These are phyloP conservation scores for Hydrolagus affinis DNA, from an alignment of 2,113 vertebrate genomes.

Conservation along the genomic window DNA sequence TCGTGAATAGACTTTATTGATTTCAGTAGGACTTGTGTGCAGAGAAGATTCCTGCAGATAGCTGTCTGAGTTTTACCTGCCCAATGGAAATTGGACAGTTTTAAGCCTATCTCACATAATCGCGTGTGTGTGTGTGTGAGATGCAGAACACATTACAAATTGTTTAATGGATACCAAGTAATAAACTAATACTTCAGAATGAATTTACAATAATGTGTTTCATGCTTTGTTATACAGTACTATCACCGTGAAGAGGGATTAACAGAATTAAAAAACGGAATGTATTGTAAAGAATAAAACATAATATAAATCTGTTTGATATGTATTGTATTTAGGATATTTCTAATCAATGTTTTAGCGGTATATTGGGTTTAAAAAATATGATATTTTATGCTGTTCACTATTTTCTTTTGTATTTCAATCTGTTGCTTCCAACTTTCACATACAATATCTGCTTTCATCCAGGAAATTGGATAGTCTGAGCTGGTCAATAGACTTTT, in stretches of 20 bases:
- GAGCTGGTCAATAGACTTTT: not conserved
- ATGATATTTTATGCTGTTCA: not conserved
- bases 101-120: not conserved
- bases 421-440: not conserved
- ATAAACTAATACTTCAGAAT: not conserved
- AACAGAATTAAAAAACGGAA: not conserved
- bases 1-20: not conserved
- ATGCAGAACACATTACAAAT: not conserved
- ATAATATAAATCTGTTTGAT: not conserved
- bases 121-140: not conserved
- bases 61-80: not conserved
- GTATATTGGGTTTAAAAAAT: not conserved
- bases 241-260: too few species aligned
- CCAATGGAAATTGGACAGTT: not conserved
- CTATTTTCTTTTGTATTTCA: not conserved
- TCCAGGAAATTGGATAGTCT: not conserved
- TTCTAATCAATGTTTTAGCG: not conserved
- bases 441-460: not conserved
- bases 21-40: not conserved
- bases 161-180: not conserved
- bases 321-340: not conserved
- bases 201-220: not conserved
- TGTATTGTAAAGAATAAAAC: not conserved
- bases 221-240: not conserved
- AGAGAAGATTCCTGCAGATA: not conserved